Evolutionary conservation across 2,888 invertebrate species (phyloP), one percentile per base, ranked within the genome.

Genomic region (Andrena fulva): DNA sequence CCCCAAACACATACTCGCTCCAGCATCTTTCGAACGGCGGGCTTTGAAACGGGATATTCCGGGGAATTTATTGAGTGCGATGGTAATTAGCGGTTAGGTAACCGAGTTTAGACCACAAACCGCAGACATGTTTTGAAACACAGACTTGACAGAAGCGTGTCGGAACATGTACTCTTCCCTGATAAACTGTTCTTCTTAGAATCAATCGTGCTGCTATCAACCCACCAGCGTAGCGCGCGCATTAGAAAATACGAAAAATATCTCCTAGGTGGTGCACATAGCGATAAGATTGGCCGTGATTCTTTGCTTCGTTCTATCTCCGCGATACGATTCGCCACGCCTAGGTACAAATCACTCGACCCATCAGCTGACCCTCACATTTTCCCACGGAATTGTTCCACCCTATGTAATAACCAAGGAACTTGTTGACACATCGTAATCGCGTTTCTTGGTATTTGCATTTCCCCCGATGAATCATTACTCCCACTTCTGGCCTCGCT

Each of bases 31-130:
- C 6, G n/a, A 12, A 29, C 8, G n/a, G 12, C 42, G 66, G 6
- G 31, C 29, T 16, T 31, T 12, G 24, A 63, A 56, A 27, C 10
- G 56, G 27, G 56, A 62, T 62, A 62, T 62, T 35, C 62, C 33
- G 33, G 33, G 10, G 20, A 20, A 62, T 62, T 62, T 33, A 35
- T 33, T 20, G 62, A 62, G 33, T 10, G 29, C 62, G 20, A 35
- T 10, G 20, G 33, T 62, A 62, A 62, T 62, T 62, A 33, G 29
- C 24, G 33, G 7, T 60, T 31, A n/a, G n/a, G n/a, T n/a, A 2
- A n/a, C 16, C 54, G 54, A 42, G 42, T 42, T 42, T 42, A 42
- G 16, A 42, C 42, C 4, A 42, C 42, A 1, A 42, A 42, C 42
- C 42, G 12, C 42, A 42, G 42, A 4, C 12, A 1, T 42, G 42